These are phyloP conservation scores for Bombus vancouverensis DNA, from an alignment of 1,140 invertebrate species.

Conservation along the genomic window DNA sequence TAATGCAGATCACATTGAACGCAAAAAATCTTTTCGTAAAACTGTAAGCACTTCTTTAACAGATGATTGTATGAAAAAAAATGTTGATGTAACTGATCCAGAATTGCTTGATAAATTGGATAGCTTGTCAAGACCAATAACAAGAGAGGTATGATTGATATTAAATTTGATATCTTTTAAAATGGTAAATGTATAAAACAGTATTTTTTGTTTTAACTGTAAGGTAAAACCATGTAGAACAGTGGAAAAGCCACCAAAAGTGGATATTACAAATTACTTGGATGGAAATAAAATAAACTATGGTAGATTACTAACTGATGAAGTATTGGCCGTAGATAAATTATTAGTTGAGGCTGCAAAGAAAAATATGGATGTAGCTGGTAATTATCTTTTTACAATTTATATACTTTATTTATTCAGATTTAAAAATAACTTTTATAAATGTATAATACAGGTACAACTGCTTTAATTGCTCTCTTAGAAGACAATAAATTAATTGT, in stretches of 20 bases:
- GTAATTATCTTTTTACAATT: slow-evolving; percentile 74
- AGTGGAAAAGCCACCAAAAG: slow-evolving; percentile 69
- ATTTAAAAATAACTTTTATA: slow-evolving; percentile 22
- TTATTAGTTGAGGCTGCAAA: slow-evolving; percentile 91
- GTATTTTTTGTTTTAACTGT: slow-evolving; percentile 2
- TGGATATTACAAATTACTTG: slow-evolving; percentile 84
- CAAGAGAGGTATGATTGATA: slow-evolving; percentile 84
- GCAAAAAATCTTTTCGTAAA: slow-evolving; percentile 87
- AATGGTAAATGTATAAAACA: background rate
- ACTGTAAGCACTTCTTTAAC: slow-evolving; percentile 84
- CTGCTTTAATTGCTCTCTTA: slow-evolving; percentile 93
- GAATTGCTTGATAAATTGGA: slow-evolving; percentile 86
- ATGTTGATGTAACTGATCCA: slow-evolving; percentile 87
- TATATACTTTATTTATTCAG: slow-evolving; percentile 13
- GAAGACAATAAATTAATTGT: slow-evolving; percentile 92
- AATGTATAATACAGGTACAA: slow-evolving; percentile 87
- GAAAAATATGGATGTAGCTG: slow-evolving; percentile 92
- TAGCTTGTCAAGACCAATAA: slow-evolving; percentile 85
- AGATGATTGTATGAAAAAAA: slow-evolving; percentile 83
- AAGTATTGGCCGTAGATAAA: slow-evolving; percentile 91
- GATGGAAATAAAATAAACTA: slow-evolving; percentile 90
- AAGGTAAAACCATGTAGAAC: slow-evolving; percentile 75
- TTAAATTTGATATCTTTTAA: background rate
- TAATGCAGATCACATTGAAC: slow-evolving; percentile 77
- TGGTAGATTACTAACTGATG: slow-evolving; percentile 91